These are phyloP conservation scores for Colaptes auratus DNA, from an alignment of 2,113 vertebrate species.

Conservation along the genomic window DNA sequence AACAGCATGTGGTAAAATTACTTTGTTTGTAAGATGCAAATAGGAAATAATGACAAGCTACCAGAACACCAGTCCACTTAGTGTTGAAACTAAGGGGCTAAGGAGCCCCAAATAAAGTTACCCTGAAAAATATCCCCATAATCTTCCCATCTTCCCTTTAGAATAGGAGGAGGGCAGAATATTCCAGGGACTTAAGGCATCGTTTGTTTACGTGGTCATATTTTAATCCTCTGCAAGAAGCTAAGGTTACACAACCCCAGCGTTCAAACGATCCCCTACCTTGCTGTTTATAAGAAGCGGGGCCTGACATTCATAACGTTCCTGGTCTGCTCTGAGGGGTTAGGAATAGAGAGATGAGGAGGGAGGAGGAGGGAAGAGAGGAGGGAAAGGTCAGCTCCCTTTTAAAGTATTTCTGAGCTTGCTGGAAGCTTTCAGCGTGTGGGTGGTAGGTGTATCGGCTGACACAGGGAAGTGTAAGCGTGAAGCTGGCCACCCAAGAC, in stretches of 20 bases:
- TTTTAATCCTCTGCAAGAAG: slow-evolving; percentile 68
- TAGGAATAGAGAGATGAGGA: slow-evolving; percentile 6
- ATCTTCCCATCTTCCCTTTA: slow-evolving; percentile 55
- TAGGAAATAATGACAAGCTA: slow-evolving; percentile 18
- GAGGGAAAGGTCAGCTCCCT: slow-evolving; percentile 70
- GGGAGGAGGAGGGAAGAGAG: slow-evolving; percentile 30
- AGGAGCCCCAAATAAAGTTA: slow-evolving; percentile 38
- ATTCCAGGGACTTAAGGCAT: slow-evolving; percentile 47
- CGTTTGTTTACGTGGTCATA: slow-evolving; percentile 64
- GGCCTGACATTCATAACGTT: slow-evolving; percentile 31
- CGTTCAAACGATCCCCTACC: slow-evolving; percentile 37
- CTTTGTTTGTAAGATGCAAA: slow-evolving; percentile 12
- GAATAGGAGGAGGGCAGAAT: slow-evolving; percentile 35
- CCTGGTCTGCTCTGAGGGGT: slow-evolving; percentile 29
- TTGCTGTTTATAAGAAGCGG: slow-evolving; percentile 64
- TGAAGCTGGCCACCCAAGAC: slow-evolving; percentile 84
- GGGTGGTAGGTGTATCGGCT: slow-evolving; percentile 81
- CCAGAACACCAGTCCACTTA: not conserved
- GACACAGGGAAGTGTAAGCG: slow-evolving; percentile 79
- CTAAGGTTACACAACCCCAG: slow-evolving; percentile 58
- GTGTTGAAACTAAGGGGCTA: slow-evolving; percentile 24
- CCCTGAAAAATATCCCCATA: slow-evolving; percentile 53
- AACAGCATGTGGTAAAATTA: not conserved
- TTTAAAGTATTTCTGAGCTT: slow-evolving; percentile 72
- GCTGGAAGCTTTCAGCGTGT: slow-evolving; percentile 74